Percentiles rank a stretch among this genome's conserved stretches.
These are phyloP conservation scores for Andricus curvator DNA, from an alignment of 2,888 invertebrate species.

Conservation along the genomic window DNA sequence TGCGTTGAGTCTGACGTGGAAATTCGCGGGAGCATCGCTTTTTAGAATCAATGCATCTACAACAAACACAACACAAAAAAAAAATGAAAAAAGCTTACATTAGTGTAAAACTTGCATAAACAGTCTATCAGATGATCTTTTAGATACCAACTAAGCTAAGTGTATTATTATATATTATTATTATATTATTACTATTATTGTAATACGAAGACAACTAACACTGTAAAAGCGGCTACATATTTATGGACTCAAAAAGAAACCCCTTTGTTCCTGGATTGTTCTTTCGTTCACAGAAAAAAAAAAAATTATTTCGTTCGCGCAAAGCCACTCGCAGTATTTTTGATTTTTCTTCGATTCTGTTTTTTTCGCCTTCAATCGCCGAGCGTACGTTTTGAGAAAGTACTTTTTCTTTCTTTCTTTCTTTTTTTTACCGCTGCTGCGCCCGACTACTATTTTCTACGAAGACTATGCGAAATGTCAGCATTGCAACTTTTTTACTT, in stretches of 20 bases:
- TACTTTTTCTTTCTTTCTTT: constrained; percentile 10
- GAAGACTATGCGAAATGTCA: constrained; percentile 19
- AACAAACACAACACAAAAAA: constrained; percentile 18
- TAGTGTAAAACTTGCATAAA: constrained; percentile 64
- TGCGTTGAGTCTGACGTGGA: constrained; percentile 3
- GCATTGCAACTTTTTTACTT: constrained; percentile 14
- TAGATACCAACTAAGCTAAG: constrained; percentile 72
- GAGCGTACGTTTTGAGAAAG: constrained; percentile 15
- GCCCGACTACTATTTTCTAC: constrained; percentile 35
- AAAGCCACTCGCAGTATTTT: constrained; percentile 23
- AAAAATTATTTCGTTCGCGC: constrained; percentile 29
- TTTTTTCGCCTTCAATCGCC: background rate
- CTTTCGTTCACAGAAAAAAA: constrained; percentile 16
- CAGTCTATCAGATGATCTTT: constrained; percentile 68
- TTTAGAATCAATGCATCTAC: constrained; percentile 54
- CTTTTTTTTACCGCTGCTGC: constrained; percentile 8
- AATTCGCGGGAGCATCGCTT: constrained; percentile 24
- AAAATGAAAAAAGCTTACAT: constrained; percentile 36
- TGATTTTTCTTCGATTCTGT: constrained; percentile 1
- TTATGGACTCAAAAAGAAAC: constrained; percentile 70
- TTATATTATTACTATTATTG: constrained; percentile 70
- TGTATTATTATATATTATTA: constrained; percentile 70
- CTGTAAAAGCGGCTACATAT: constrained; percentile 75
- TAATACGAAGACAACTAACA: constrained; percentile 73
- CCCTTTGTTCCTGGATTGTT: constrained; percentile 46